phyloP scores from a whole-genome alignment of 2,888 invertebrate genomes.

The Cryptocheilus praepositus region DNA sequence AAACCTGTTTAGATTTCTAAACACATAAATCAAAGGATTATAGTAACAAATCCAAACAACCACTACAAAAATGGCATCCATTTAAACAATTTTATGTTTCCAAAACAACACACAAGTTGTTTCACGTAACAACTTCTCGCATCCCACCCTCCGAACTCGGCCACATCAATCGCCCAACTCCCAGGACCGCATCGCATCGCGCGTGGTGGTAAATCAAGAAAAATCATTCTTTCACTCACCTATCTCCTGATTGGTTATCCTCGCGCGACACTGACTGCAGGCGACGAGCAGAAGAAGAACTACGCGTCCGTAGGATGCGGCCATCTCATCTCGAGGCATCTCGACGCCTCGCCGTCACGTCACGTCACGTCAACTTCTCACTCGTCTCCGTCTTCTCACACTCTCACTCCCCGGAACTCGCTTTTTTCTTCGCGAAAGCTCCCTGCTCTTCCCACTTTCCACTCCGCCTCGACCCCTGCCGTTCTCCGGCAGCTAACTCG shows the following conservation, averaged over 20 bases:
- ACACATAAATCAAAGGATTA: too few relatives aligned
- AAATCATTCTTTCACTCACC: slow-evolving; percentile 59
- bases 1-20: too few relatives aligned
- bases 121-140: too few relatives aligned
- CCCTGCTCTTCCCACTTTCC: slow-evolving; percentile 10
- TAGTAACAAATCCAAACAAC: too few relatives aligned
- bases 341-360: slow-evolving; percentile 57
- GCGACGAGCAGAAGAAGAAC: slow-evolving; percentile 52
- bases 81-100: too few relatives aligned
- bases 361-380: slow-evolving; percentile 46
- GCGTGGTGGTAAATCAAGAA: neutral
- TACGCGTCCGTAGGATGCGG: slow-evolving; percentile 37
- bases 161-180: too few relatives aligned
- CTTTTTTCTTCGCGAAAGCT: slow-evolving; percentile 28
- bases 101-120: too few relatives aligned
- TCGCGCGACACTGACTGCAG: slow-evolving; percentile 48
- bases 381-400: slow-evolving; percentile 21
- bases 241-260: slow-evolving; percentile 71
- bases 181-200: too few relatives aligned
- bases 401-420: slow-evolving; percentile 2
- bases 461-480: neutral
- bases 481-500: slow-evolving; percentile 25
- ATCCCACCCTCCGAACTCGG: too few relatives aligned
- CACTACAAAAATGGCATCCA: too few relatives aligned
- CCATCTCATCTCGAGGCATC: slow-evolving; percentile 59